Base-by-base conservation (phyloP, 2,113 vertebrate genomes). In the Poicephalus meyeri region DNA sequence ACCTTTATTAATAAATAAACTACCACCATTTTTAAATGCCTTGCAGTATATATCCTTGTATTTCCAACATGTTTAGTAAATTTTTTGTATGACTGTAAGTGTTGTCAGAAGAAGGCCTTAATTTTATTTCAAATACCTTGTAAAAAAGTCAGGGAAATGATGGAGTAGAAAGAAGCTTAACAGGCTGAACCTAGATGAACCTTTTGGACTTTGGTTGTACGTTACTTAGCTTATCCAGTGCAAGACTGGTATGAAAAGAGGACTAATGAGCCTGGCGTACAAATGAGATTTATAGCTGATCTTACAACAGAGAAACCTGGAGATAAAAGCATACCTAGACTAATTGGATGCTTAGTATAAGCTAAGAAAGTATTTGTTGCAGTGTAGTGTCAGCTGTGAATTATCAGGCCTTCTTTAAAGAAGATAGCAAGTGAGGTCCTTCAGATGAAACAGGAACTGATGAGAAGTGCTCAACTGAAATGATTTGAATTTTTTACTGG, bases 251-350 rank as follows among this genome's bases (percentile, higher is more conserved):
- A 83, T 89, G 83, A 95, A 92, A 96, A 81, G 46, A 89, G 85
- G 77, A 80, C 70, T 96, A 94, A 97, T 95, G 91, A 95, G 78
- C 64, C 91, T 94, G 65, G 58, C 91, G 80, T 85, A 78, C 50
- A 95, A 95, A 91, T 88, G 71, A 88, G 93, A 95, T 97, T 97
- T 97, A 95, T 88, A 88, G 64, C 60, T 84, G 86, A 93, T 93
- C 83, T 86, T 93, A 88, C 86, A 87, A 50, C 63, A 81, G 82
- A 80, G 71, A 77, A 95, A 93, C 19, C 46, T 88, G 73, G 44
- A 96, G 81, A 97, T 95, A 92, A 96, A 96, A 96, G 93, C 93
- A 92, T 95, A 86, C 56, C 82, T 87, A 71, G 41, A 63, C 73
- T 97, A 94, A 97, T 77, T 97, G 84, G 90, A 66, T 92, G 83